Evolutionary conservation across 2,888 invertebrate genomes (phyloP).

Genomic region (Drosophila dives): DNA sequence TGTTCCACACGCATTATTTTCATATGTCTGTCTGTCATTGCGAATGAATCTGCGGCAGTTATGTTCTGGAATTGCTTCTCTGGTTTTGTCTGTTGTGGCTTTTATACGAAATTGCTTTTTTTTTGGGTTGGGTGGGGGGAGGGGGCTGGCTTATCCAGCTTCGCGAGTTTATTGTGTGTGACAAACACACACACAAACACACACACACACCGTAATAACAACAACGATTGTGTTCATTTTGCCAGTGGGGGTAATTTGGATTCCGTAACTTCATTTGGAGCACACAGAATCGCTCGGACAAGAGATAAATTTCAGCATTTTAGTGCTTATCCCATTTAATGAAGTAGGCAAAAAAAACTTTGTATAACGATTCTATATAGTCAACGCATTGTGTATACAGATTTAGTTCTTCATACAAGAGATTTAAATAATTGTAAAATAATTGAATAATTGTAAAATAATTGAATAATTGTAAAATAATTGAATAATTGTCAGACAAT

Average conservation of each 20-base stretch:
- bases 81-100: slow-evolving; percentile 74
- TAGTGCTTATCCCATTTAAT: slow-evolving; percentile 26
- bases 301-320: slow-evolving; percentile 21
- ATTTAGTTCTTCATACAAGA: neutral
- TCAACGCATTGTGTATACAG: neutral
- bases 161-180: slow-evolving; percentile 33
- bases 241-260: slow-evolving; percentile 5
- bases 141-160: slow-evolving; percentile 9
- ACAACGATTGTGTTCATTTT: slow-evolving; percentile 23
- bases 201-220: neutral
- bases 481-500: neutral
- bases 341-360: neutral
- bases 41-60: slow-evolving; percentile 69
- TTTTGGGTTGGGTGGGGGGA: neutral
- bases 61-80: slow-evolving; percentile 33
- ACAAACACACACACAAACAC: slow-evolving; percentile 9
- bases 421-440: neutral
- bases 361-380: neutral
- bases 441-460: neutral
- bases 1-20: slow-evolving; percentile 71
- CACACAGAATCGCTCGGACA: slow-evolving; percentile 28
- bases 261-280: slow-evolving; percentile 37
- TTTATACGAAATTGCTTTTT: slow-evolving; percentile 75
- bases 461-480: neutral
- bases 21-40: slow-evolving; percentile 64